Evolutionary conservation across 2,888 invertebrate species (phyloP).

Genomic region (Tenthredo scrophulariae): DNA sequence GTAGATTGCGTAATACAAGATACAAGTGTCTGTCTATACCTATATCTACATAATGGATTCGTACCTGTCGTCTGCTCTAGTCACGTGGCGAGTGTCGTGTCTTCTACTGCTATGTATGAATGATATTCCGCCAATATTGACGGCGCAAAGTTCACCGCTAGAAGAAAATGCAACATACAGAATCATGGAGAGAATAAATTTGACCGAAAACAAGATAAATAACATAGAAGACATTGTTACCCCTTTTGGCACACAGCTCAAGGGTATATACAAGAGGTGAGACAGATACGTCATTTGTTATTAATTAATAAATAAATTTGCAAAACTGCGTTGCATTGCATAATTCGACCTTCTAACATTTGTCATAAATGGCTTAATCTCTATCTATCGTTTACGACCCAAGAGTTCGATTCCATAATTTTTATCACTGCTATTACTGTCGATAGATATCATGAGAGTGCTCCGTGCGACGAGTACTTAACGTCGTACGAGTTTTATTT

Average conservation of each 20-base stretch:
- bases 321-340: neutral
- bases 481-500: too few relatives aligned
- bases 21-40: too few relatives aligned
- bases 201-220: neutral
- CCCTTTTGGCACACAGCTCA: neutral
- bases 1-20: neutral
- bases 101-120: neutral
- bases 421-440: too few relatives aligned
- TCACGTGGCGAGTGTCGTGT: neutral
- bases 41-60: neutral
- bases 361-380: neutral
- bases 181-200: neutral
- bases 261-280: slow-evolving; percentile 29
- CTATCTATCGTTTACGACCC: neutral
- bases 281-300: neutral
- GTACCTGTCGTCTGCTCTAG: slow-evolving; percentile 22
- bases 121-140: neutral
- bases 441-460: too few relatives aligned
- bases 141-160: slow-evolving; percentile 3
- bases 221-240: neutral
- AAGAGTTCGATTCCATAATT: too few relatives aligned
- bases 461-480: too few relatives aligned
- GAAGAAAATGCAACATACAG: neutral
- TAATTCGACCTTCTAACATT: neutral
- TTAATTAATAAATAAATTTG: neutral